Evolutionary conservation across 1,140 invertebrate species (phyloP).

Genomic region (Trinorchestia longiramus): DNA sequence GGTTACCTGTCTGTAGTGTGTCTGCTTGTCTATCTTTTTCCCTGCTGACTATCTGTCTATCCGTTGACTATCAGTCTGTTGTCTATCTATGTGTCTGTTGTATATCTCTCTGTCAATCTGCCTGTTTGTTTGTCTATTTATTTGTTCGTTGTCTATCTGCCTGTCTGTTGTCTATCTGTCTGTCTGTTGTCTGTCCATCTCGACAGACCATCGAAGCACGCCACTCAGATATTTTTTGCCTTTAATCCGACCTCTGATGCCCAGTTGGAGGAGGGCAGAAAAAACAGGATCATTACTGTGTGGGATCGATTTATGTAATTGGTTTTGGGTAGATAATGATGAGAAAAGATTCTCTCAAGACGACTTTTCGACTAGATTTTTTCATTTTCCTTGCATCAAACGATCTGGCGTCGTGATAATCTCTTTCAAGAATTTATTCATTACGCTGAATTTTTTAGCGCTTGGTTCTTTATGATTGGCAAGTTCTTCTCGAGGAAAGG

Average conservation of each 20-base stretch:
- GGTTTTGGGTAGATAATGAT: conserved; percentile 52
- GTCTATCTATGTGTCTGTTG: neutral
- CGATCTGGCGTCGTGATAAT: neutral
- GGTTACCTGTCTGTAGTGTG: neutral
- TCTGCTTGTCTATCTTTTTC: neutral
- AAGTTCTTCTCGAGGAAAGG: neutral
- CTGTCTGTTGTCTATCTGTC: neutral
- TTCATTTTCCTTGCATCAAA: conserved; percentile 1
- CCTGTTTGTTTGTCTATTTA: neutral
- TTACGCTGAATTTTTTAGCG: neutral
- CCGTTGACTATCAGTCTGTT: neutral
- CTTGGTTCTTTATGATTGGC: neutral
- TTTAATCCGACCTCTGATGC: neutral
- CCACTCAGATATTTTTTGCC: neutral
- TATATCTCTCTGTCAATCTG: too few relatives aligned
- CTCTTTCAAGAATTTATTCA: conserved; percentile 39
- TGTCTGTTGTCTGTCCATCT: neutral
- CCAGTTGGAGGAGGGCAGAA: neutral
- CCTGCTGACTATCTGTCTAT: neutral
- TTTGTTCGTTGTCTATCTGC: neutral
- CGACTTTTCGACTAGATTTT: conserved; percentile 2
- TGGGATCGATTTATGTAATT: conserved; percentile 50
- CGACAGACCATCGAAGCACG: neutral
- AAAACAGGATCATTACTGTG: conserved; percentile 42
- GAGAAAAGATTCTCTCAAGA: conserved; percentile 34